Base-by-base conservation (phyloP, 2,888 invertebrate species). In the Eupithecia subfuscata region DNA sequence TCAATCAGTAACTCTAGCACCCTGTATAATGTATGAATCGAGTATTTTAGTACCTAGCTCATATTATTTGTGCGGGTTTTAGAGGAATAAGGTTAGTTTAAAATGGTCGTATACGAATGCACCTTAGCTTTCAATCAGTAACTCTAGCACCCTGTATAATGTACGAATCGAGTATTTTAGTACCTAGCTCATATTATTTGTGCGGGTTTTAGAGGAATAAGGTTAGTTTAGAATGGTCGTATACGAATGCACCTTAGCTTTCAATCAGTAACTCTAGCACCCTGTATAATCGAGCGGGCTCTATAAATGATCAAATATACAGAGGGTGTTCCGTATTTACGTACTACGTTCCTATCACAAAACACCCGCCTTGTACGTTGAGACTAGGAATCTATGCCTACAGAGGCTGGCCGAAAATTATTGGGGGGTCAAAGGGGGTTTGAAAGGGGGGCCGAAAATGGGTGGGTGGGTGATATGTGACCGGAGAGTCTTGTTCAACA, bases 401-500 rank as follows among this genome's bases (percentile, higher is more conserved):
- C 88, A 90, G 88, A 85, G 89, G 87, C 88, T 89, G 90, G 86
- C 88, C 87, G 90, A 92, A 93, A 93, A 93, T 93, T 91, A 92
- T 92, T 88, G 89, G 87, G 87, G 88, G 89, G 80, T 75, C 43
- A 73, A 70, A 77, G 80, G 71, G 80, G 80, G 73, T 83, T 80
- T 83, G 82, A 71, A 30, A 40, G n/a, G 77, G 87, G 87, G 90
- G 52, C 7, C 22, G 14, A 43, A 68, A 68, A 43, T n/a, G 40
- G 68, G 68, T 12, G 40, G 68, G 43, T 8, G 68, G 68, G 90
- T 94, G 94, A 94, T 94, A 94, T 94, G 94, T 95, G 94, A 94
- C 94, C 94, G 92, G 93, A 91, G 93, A 94, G 93, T 94, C 94
- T 94, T 95, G 94, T 94, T 94, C 94, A 95, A 94, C 94, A 95